These are phyloP conservation scores for Nyctereutes procyonoides DNA, from an alignment of 2,113 vertebrate genomes.

Conservation along the genomic window DNA sequence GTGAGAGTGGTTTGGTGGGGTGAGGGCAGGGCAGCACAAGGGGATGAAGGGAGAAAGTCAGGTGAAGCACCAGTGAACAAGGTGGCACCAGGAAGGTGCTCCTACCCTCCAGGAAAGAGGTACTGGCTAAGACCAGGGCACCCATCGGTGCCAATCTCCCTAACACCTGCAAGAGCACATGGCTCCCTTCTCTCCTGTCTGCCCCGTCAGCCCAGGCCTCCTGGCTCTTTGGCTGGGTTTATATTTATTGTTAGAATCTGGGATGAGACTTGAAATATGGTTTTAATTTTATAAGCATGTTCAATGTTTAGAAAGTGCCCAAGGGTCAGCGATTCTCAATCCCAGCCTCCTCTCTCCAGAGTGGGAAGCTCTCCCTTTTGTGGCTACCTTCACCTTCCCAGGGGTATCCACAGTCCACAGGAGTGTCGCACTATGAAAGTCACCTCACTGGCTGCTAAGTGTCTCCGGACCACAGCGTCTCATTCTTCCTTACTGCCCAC, in stretches of 20 bases:
- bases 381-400: neutral
- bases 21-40: neutral
- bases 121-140: neutral
- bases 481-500: neutral
- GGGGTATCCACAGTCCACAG: neutral
- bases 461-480: neutral
- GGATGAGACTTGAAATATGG: neutral
- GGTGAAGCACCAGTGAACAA: neutral
- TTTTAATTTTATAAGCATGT: constrained; percentile 13
- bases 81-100: neutral
- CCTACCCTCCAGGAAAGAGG: neutral
- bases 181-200: neutral
- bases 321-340: neutral
- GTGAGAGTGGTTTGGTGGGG: neutral
- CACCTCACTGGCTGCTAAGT: neutral
- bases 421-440: neutral
- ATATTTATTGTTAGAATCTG: constrained; percentile 14
- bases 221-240: neutral
- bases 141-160: neutral
- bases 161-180: neutral
- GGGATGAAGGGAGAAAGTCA: neutral
- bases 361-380: neutral
- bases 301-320: neutral
- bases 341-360: neutral
- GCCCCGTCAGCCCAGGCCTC: neutral